phyloP scores from a whole-genome alignment of 2,888 invertebrate species.

The Scotopteryx bipunctaria region DNA sequence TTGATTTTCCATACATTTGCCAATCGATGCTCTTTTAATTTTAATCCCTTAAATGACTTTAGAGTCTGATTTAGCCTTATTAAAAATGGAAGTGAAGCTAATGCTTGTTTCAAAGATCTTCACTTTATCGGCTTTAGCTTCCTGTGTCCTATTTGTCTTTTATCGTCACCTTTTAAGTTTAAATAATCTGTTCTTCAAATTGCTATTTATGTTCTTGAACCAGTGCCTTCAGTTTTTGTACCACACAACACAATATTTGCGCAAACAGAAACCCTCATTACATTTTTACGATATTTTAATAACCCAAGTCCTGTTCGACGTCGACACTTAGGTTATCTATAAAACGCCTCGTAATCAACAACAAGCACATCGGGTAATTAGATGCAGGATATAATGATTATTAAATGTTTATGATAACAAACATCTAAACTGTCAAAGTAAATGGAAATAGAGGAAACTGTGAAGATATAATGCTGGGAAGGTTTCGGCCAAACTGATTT shows the following conservation, averaged over 20 bases:
- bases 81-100: no score
- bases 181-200: no score
- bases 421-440: neutral
- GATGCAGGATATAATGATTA: constrained; percentile 13
- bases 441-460: neutral
- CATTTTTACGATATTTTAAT: constrained; percentile 41
- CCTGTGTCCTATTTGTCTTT: no score
- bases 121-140: no score
- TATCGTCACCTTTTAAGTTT: no score
- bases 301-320: constrained; percentile 3
- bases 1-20: no score
- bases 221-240: neutral
- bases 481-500: no score
- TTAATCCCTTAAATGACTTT: no score
- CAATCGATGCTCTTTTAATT: no score
- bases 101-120: no score
- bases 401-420: constrained; percentile 6
- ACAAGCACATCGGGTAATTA: constrained; percentile 15
- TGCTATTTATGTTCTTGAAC: neutral
- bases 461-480: no score
- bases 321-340: constrained; percentile 16
- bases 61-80: no score
- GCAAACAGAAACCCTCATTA: constrained; percentile 1
- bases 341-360: constrained; percentile 22
- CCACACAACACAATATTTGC: neutral